Conservation (phyloP, 2,888 invertebrate species). For the Pachycephus smyrnensis region DNA sequence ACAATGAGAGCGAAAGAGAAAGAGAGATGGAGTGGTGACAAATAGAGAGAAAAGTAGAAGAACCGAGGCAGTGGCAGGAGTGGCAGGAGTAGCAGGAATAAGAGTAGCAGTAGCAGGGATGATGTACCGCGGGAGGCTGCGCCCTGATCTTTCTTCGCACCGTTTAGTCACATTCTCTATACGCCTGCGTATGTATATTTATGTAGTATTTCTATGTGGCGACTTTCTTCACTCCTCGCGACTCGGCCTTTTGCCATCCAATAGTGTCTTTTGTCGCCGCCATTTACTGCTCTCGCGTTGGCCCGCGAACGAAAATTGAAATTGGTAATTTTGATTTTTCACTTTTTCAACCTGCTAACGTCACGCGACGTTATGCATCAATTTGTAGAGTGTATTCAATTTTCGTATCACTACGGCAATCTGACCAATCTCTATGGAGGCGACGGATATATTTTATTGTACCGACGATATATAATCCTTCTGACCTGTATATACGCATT, state of each 20-base stretch:
- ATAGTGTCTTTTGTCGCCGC: neutral
- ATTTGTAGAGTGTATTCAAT: too few relatives aligned
- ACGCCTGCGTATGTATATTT: neutral
- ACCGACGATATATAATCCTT: neutral
- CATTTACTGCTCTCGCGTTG: neutral
- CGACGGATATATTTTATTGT: too few relatives aligned
- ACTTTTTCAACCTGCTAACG: too few relatives aligned
- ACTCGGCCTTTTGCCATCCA: neutral
- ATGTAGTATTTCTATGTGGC: neutral
- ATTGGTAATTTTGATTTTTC: too few relatives aligned
- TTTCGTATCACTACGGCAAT: too few relatives aligned
- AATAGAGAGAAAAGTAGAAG: slow-evolving; percentile 20
- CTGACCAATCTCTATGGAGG: neutral
- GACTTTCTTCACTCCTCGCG: neutral
- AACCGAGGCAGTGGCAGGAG: neutral
- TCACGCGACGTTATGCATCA: too few relatives aligned
- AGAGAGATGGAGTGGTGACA: slow-evolving; percentile 17
- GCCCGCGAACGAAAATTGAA: neutral
- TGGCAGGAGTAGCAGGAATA: neutral
- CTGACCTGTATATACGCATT: too few relatives aligned
- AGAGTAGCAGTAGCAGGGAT: slow-evolving; percentile 25
- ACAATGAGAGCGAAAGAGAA: slow-evolving; percentile 20
- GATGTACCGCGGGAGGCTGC: slow-evolving; percentile 59
- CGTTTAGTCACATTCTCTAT: slow-evolving; percentile 49
- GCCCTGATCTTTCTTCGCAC: slow-evolving; percentile 54